phyloP scores from a whole-genome alignment of 1,140 invertebrate genomes.

The Neodiprion pinetum region DNA sequence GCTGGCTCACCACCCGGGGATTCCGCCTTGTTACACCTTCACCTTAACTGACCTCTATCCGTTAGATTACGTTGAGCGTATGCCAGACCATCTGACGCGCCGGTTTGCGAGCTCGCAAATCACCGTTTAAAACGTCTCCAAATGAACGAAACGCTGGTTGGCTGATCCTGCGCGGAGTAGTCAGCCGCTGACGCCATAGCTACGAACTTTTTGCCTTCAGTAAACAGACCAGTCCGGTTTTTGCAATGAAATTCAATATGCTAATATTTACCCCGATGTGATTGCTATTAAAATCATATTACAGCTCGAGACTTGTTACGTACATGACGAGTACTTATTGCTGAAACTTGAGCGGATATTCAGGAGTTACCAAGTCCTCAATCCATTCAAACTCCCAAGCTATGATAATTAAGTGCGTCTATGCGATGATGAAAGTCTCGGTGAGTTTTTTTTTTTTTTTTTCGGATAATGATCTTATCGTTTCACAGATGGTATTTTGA shows the following conservation, averaged over 20 bases:
- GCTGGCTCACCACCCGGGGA: conserved; percentile 28
- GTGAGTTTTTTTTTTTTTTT: neutral
- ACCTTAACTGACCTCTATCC: conserved; percentile 36
- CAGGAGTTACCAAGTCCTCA: too few relatives aligned
- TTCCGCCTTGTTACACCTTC: conserved; percentile 31
- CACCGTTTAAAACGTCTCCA: conserved; percentile 8
- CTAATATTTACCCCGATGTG: conserved; percentile 26
- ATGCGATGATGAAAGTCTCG: neutral
- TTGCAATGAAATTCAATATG: conserved; percentile 36
- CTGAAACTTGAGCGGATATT: too few relatives aligned
- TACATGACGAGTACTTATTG: too few relatives aligned
- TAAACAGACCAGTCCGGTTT: neutral
- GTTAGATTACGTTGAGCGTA: conserved; percentile 31
- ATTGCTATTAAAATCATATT: conserved; percentile 39
- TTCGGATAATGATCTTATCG: too few relatives aligned
- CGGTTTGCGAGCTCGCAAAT: conserved; percentile 11
- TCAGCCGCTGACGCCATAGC: neutral
- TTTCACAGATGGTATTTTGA: too few relatives aligned
- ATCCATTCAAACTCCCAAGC: too few relatives aligned
- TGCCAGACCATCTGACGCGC: conserved; percentile 4
- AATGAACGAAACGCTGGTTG: neutral
- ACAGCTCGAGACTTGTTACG: conserved; percentile 8
- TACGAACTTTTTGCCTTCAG: neutral
- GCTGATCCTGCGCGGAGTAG: neutral
- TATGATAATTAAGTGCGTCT: too few relatives aligned